These are phyloP conservation scores for Pseudochromis fuscus DNA, from an alignment of 2,797 vertebrate genomes.

Conservation along the genomic window DNA sequence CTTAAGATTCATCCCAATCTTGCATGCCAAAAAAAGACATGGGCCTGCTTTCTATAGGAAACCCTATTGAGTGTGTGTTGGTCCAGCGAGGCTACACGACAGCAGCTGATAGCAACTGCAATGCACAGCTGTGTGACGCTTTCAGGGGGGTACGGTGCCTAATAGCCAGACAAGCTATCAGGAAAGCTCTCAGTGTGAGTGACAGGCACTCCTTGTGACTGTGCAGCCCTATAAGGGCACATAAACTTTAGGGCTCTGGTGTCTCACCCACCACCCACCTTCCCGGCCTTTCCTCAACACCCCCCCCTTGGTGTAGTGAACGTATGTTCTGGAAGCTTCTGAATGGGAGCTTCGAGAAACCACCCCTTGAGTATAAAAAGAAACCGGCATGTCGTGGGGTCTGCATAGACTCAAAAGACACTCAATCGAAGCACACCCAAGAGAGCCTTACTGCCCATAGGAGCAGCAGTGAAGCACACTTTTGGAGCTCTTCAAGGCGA, in stretches of 20 bases:
- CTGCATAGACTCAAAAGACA: slow-evolving; percentile 53
- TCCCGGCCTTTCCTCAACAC: slow-evolving; percentile 55
- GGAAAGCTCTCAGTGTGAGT: slow-evolving; percentile 77
- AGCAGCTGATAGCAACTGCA: slow-evolving; percentile 64
- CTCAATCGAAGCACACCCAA: slow-evolving; percentile 45
- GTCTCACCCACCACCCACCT: slow-evolving; percentile 48
- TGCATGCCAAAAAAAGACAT: slow-evolving; percentile 44
- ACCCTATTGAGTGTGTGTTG: slow-evolving; percentile 25
- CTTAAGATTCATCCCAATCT: slow-evolving; percentile 38
- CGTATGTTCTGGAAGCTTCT: slow-evolving; percentile 86
- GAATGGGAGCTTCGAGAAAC: slow-evolving; percentile 83
- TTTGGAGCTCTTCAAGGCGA: slow-evolving; percentile 49
- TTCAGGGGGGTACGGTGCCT: slow-evolving; percentile 43
- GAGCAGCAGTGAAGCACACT: slow-evolving; percentile 37
- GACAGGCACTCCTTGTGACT: slow-evolving; percentile 86
- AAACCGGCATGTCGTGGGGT: slow-evolving; percentile 41
- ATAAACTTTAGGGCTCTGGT: slow-evolving; percentile 73
- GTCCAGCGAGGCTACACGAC: slow-evolving; percentile 27
- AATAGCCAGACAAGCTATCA: slow-evolving; percentile 69
- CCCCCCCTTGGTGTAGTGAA: slow-evolving; percentile 57
- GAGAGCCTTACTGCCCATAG: slow-evolving; percentile 47
- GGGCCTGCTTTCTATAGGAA: slow-evolving; percentile 31
- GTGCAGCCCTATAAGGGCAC: slow-evolving; percentile 85
- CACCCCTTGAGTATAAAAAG: slow-evolving; percentile 84
- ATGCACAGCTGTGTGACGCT: slow-evolving; percentile 76